Evolutionary conservation across 1,140 invertebrate genomes (phyloP), one percentile per base, ranked within the genome.

Genomic region (Oncopeltus fasciatus): DNA sequence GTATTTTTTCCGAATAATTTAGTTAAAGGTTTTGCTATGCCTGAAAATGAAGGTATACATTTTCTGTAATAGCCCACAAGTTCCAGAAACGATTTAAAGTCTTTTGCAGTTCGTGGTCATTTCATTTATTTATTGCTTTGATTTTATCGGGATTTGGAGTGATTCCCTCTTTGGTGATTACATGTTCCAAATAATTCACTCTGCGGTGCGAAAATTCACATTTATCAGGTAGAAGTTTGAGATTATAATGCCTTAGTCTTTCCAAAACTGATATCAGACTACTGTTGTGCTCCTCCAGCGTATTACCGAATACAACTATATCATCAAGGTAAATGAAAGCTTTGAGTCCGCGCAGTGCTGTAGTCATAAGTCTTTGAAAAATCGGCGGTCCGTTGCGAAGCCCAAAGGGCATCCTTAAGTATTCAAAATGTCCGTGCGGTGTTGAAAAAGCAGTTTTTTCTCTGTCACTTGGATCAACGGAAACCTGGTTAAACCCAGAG

Each of bases 11-110:
- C 72, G 27, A 75, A 47, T 61, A 74, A 63, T 33, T 67, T 47
- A 53, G 60, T 70, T 31, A 76, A 63, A 16, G 73, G 72, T 68
- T 69, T 66, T 12, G 72, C 68, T 31, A 71, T 67, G 64, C 67
- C 61, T 0, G 70, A 63, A 60, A 72, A 76, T 44, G 70, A 53
- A 12, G 65, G 64, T 26, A 77, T 72, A 63, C 75, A 77, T 65
- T 68, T 66, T 24, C 74, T 24, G 60, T 77, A 77, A 64, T 75
- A 77, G 8, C 71, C 69, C 59, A 12, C 26, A 1, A 77, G 63
- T 24, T 76, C 77, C 53, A 78, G 49, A 66, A 78, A 78, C 49
- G 64, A 57, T 70, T 72, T 72, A 21, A 76, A 64, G 27, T 75
- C 66, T 59, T 73, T 72, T 4, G 56, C 2, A 58, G 67, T 73